These are phyloP conservation scores for Zaprionus nigranus DNA, from an alignment of 1,140 invertebrate species.

Conservation along the genomic window DNA sequence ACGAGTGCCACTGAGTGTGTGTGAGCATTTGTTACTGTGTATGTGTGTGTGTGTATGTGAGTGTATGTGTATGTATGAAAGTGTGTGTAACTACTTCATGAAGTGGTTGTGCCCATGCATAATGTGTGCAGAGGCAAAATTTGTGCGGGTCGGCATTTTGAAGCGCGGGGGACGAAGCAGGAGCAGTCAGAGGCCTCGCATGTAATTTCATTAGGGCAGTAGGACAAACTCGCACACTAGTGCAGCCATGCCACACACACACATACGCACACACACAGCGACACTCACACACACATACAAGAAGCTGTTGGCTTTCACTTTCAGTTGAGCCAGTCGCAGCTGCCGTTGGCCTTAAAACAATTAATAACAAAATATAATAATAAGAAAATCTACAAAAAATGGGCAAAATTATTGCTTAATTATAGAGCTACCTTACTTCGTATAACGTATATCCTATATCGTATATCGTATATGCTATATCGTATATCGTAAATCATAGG, in stretches of 20 bases:
- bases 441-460: neutral
- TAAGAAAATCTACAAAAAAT: neutral
- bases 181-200: slow-evolving; percentile 15
- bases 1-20: neutral
- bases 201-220: slow-evolving; percentile 82
- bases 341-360: slow-evolving; percentile 24
- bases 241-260: slow-evolving; percentile 11
- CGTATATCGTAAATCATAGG: slow-evolving; percentile 28
- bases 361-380: slow-evolving; percentile 35
- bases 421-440: neutral
- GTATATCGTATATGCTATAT: neutral
- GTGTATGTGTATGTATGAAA: slow-evolving; percentile 1
- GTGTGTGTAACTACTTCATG: slow-evolving; percentile 15
- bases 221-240: slow-evolving; percentile 64
- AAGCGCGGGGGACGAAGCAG: slow-evolving; percentile 1
- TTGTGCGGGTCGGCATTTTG: slow-evolving; percentile 58
- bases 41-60: neutral
- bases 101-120: slow-evolving; percentile 45
- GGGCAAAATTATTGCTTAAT: neutral
- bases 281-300: slow-evolving; percentile 1
- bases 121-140: slow-evolving; percentile 53
- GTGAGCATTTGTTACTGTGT: neutral
- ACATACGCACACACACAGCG: neutral
- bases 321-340: neutral
- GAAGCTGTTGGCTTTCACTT: slow-evolving; percentile 1